Percentiles rank a stretch among this genome's conserved stretches.
Conservation (phyloP, 2,113 vertebrate genomes). For the Podocnemis expansa region DNA sequence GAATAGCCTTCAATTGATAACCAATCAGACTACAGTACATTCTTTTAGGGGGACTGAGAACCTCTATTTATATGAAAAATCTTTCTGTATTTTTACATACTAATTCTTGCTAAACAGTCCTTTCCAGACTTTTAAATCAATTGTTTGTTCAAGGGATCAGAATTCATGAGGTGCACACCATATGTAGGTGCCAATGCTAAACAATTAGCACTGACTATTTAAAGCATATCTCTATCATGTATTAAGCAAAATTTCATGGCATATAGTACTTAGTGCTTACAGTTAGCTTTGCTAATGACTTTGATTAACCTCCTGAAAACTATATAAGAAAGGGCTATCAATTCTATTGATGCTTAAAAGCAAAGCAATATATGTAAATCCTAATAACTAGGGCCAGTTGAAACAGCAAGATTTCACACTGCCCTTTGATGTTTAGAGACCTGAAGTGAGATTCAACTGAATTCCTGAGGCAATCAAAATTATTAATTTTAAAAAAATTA, state of each 20-base stretch:
- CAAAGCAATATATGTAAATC: not conserved
- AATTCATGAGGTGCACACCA: not conserved
- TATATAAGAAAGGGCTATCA: not conserved
- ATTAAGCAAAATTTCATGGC: not conserved
- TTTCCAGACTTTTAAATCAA: not conserved
- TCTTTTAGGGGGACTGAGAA: not conserved
- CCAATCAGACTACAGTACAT: not conserved
- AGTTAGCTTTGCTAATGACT: not conserved
- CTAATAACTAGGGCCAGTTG: not conserved
- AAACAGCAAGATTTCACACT: not conserved
- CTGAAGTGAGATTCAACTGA: not conserved
- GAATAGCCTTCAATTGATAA: not conserved
- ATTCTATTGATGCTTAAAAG: not conserved
- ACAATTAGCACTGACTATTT: not conserved
- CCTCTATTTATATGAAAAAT: not conserved
- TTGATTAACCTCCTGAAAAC: not conserved
- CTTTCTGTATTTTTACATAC: too few species aligned
- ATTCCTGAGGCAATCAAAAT: not conserved
- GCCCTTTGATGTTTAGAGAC: slow-evolving; percentile 3
- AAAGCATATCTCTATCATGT: not conserved
- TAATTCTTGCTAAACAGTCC: not conserved
- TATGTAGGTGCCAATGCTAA: accelerated
- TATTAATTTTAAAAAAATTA: slow-evolving; percentile 25
- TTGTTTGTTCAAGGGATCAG: accelerated
- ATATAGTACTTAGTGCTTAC: not conserved